Conservation (phyloP, 2,888 invertebrate genomes). For the Callimorpha dominula region DNA sequence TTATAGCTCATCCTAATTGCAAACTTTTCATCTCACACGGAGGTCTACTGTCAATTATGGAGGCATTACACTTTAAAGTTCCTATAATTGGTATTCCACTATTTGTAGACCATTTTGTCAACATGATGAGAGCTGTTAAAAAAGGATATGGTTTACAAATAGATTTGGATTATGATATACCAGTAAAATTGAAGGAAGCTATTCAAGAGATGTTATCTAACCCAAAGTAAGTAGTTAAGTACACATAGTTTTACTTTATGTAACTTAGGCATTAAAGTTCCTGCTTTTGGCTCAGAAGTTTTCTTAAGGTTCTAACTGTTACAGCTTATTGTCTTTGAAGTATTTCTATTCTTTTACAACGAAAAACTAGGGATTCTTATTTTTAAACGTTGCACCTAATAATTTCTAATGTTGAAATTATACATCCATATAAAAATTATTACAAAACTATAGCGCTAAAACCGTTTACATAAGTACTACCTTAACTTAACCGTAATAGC, state of each 20-base stretch:
- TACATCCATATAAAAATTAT: too few relatives aligned
- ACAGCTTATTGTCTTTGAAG: not conserved
- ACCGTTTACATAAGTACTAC: too few relatives aligned
- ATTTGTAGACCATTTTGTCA: slow-evolving; percentile 55
- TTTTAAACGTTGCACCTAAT: too few relatives aligned
- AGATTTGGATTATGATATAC: slow-evolving; percentile 38
- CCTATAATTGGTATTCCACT: slow-evolving; percentile 57
- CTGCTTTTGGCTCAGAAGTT: not conserved
- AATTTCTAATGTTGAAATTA: too few relatives aligned
- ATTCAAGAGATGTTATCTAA: slow-evolving; percentile 47
- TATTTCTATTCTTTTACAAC: slow-evolving; percentile 26
- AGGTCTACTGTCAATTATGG: slow-evolving; percentile 11
- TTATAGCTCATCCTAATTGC: slow-evolving; percentile 16
- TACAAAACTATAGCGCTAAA: too few relatives aligned
- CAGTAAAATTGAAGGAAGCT: slow-evolving; percentile 34
- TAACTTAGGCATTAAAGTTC: too few relatives aligned
- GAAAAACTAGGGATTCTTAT: too few relatives aligned
- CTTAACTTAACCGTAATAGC: too few relatives aligned
- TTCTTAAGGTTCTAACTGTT: not conserved
- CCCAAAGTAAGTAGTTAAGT: slow-evolving; percentile 25
- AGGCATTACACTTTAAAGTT: slow-evolving; percentile 32
- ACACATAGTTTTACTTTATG: not conserved
- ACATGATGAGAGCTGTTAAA: slow-evolving; percentile 44
- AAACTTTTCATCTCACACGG: slow-evolving; percentile 16
- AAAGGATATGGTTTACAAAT: slow-evolving; percentile 54